phyloP scores from a whole-genome alignment of 1,140 invertebrate genomes.

The Lithobius niger region DNA sequence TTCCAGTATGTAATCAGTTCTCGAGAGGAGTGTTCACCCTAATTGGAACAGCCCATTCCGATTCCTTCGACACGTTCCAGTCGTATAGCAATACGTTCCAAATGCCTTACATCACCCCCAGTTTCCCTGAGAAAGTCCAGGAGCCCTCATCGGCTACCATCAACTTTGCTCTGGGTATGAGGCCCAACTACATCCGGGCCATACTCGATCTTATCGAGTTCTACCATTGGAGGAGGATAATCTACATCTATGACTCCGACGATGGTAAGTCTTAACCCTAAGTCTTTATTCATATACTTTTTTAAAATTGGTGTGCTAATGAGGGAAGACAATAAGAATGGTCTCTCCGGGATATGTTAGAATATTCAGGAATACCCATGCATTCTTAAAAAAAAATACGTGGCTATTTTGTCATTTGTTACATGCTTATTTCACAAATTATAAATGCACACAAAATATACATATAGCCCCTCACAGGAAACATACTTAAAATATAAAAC shows the following conservation, averaged over 20 bases:
- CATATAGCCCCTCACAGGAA: too few species aligned
- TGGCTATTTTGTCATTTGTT: too few species aligned
- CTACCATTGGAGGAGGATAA: constrained; percentile 83
- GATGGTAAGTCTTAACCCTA: constrained; percentile 59
- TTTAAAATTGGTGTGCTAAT: too few species aligned
- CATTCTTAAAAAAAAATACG: too few species aligned
- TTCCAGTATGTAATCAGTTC: constrained; percentile 84
- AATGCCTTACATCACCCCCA: constrained; percentile 87
- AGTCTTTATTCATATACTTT: neutral
- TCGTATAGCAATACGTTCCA: constrained; percentile 92
- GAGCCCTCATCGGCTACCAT: constrained; percentile 68
- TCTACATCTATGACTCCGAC: constrained; percentile 89
- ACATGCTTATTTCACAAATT: too few species aligned
- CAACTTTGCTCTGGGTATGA: constrained; percentile 81
- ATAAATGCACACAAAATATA: too few species aligned
- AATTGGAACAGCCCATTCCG: constrained; percentile 76
- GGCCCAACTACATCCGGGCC: constrained; percentile 86
- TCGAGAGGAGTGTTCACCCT: constrained; percentile 77
- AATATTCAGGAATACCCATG: too few species aligned
- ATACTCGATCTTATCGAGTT: constrained; percentile 82
- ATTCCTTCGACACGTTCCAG: constrained; percentile 85
- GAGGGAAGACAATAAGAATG: too few species aligned
- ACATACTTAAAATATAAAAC: too few species aligned
- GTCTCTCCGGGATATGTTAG: too few species aligned
- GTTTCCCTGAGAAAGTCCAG: constrained; percentile 79